A percentile compares a stretch with the other conserved stretches of the same genome.
phyloP scores from a whole-genome alignment of 2,888 invertebrate species.

The Cryptocheilus praepositus region DNA sequence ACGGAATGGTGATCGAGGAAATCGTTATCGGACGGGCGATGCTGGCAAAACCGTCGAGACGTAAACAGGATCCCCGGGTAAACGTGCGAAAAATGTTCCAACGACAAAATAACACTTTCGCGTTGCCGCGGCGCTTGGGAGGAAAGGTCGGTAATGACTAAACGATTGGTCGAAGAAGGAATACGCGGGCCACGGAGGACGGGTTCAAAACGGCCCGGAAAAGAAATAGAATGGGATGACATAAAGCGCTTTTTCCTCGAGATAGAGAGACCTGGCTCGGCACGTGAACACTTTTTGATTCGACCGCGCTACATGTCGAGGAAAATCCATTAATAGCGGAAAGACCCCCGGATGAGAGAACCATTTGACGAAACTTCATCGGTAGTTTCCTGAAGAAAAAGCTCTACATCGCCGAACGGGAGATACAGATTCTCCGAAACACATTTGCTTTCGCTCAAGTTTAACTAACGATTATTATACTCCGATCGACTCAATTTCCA shows the following conservation, averaged over 20 bases:
- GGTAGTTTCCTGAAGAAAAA: conserved; percentile 9
- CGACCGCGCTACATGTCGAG: conserved; percentile 17
- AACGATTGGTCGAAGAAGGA: conserved; percentile 14
- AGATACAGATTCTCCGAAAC: too few species aligned
- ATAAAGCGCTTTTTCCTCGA: conserved; percentile 25
- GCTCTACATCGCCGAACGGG: neutral
- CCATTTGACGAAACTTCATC: conserved; percentile 20
- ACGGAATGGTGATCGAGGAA: conserved; percentile 1
- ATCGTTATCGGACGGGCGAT: neutral
- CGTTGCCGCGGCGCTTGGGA: neutral
- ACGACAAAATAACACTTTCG: conserved; percentile 11
- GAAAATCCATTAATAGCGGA: conserved; percentile 37
- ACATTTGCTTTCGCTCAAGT: too few species aligned
- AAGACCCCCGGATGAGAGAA: conserved; percentile 19
- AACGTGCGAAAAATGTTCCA: conserved; percentile 20
- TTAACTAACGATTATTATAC: too few species aligned
- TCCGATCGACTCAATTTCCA: too few species aligned
- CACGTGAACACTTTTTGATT: conserved; percentile 32
- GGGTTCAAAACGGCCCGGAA: neutral
- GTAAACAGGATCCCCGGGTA: neutral
- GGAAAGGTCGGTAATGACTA: conserved; percentile 27
- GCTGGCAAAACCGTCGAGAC: neutral
- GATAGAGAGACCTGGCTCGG: conserved; percentile 18
- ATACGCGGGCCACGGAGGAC: neutral
- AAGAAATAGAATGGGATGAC: neutral